Evolutionary conservation across 2,797 vertebrate species (phyloP).

Genomic region (Argentina silus): DNA sequence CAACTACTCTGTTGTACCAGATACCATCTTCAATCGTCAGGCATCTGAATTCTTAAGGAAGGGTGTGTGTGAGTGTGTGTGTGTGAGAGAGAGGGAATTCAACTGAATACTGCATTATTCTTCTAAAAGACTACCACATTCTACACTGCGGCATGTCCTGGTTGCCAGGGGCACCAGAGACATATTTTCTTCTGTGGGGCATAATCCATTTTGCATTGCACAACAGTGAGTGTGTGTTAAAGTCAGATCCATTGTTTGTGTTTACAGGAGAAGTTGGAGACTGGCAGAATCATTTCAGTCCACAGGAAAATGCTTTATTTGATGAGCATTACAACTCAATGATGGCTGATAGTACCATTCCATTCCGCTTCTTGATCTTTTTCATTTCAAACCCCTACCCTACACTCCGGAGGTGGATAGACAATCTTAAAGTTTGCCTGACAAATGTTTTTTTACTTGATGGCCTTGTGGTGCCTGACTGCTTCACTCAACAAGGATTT

Average conservation of each 20-base stretch:
- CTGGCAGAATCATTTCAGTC: slow-evolving; percentile 62
- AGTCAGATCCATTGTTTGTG: slow-evolving; percentile 4
- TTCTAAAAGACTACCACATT: background rate
- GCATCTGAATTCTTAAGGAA: slow-evolving; percentile 79
- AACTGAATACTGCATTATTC: slow-evolving; percentile 61
- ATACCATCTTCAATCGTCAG: slow-evolving; percentile 59
- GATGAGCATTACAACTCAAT: slow-evolving; percentile 52
- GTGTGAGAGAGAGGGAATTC: slow-evolving; percentile 2
- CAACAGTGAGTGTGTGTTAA: background rate
- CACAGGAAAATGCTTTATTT: slow-evolving; percentile 57
- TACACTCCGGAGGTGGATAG: no score
- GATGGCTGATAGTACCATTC: slow-evolving; percentile 52
- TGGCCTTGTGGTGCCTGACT: no score
- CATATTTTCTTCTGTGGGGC: no score
- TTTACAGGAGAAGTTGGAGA: slow-evolving; percentile 60
- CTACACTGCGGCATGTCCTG: background rate
- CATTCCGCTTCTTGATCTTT: slow-evolving; percentile 44
- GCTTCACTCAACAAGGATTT: no score
- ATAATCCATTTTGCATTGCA: no score
- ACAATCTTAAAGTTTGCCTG: no score
- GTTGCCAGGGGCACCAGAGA: no score
- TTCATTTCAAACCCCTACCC: no score
- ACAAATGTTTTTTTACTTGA: no score
- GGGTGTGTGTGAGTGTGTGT: slow-evolving; percentile 59
- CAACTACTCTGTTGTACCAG: slow-evolving; percentile 71